Base-by-base conservation (phyloP, 2,888 invertebrate genomes). In the Drosophila testacea region DNA sequence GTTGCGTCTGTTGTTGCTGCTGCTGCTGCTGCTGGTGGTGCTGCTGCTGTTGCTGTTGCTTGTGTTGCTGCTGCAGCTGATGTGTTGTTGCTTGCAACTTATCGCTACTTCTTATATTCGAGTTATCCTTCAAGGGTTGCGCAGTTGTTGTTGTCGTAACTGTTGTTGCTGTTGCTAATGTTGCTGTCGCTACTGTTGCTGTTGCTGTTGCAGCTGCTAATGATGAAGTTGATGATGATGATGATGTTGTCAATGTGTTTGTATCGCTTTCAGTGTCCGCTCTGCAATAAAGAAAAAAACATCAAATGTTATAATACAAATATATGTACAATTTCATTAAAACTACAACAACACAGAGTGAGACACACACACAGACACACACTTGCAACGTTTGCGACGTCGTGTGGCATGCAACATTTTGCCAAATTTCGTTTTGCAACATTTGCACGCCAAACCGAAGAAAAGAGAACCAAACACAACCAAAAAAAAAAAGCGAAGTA, bases 101-200 rank as follows among this genome's bases (percentile, higher is more conserved):
- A 89, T 62, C 91, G 88, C 62, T 74, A 66, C 70, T 72, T 83
- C 91, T 77, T 60, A 92, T 92, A 84, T 92, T 92, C 44, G 92
- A 91, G 62, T 92, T 92, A 71, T 92, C 92, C 77, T 92, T 92
- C 11, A 92, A 77, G 28, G 92, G 92, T 55, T 89, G 90, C 28
- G 79, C 73, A 55, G 81, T 66, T 69, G 83, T 62, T 79, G 82
- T 71, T 77, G 81, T 81, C 61, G 73, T 52, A 50, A 57, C 11
- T 56, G 64, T 47, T 62, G 76, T 60, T 77, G 64, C 36, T 39
- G 42, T 32, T 54, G 69, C 4, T 41, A 46, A 4, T 41, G 55
- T 7, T 59, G 64, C 10, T 38, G 61, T 9, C 62, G 59, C 6
- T 39, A 51, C 11, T 68, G 69, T 27, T 62, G 68, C 34, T 66